phyloP scores from a whole-genome alignment of 2,888 invertebrate species.

The Drosophila fulvimacula region DNA sequence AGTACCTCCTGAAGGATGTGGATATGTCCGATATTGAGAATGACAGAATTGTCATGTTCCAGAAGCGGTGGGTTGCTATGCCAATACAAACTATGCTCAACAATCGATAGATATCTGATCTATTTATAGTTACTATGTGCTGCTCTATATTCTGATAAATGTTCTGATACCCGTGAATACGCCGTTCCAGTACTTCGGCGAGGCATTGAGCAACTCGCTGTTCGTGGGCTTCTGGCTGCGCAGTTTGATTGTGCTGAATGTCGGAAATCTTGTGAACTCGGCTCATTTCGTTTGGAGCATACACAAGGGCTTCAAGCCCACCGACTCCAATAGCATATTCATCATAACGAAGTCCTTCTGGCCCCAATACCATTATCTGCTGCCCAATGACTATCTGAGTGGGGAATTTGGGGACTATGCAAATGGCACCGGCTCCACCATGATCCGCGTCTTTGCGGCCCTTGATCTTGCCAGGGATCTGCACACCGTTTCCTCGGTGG shows the following conservation, averaged over 20 bases:
- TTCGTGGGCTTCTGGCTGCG: constrained; percentile 90
- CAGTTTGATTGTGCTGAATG: constrained; percentile 88
- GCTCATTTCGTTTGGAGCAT: constrained; percentile 90
- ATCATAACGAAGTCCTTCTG: constrained; percentile 91
- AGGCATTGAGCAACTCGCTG: constrained; percentile 87
- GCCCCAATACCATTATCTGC: constrained; percentile 92
- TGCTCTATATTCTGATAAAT: constrained; percentile 88
- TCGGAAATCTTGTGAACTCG: constrained; percentile 91
- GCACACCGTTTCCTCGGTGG: constrained; percentile 87
- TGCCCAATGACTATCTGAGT: constrained; percentile 92
- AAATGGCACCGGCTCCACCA: constrained; percentile 87
- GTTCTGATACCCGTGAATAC: constrained; percentile 90
- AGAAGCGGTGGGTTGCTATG: constrained; percentile 88
- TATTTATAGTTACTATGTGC: constrained; percentile 88
- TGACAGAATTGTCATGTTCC: constrained; percentile 92
- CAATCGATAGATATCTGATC: not conserved
- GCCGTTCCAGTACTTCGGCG: constrained; percentile 92
- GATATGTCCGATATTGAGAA: constrained; percentile 92
- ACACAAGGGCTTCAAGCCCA: constrained; percentile 89
- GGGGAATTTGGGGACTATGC: constrained; percentile 92
- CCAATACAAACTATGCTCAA: not conserved
- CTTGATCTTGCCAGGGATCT: constrained; percentile 88
- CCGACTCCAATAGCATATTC: constrained; percentile 91
- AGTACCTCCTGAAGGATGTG: constrained; percentile 88
- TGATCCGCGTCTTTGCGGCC: constrained; percentile 90